Percentiles rank a stretch among this genome's conserved stretches.
phyloP scores from a whole-genome alignment of 2,113 vertebrate species.

The Oenanthe oenanthe region DNA sequence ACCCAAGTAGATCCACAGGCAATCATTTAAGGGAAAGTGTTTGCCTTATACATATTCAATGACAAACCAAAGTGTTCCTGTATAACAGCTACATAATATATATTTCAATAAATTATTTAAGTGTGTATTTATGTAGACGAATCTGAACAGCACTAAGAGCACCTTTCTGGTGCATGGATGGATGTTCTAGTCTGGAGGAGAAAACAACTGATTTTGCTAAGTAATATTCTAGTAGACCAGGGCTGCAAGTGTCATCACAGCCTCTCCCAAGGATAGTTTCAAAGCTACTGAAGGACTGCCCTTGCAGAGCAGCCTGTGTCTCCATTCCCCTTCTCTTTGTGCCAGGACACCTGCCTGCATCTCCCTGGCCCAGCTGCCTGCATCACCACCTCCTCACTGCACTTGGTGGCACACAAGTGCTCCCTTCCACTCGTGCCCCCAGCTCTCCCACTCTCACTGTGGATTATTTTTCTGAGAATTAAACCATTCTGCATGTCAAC shows the following conservation, averaged over 20 bases:
- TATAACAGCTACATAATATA: constrained; percentile 36
- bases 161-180: not conserved
- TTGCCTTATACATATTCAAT: constrained; percentile 54
- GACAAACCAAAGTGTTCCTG: constrained; percentile 15
- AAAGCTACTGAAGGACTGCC: not conserved
- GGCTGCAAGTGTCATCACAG: not conserved
- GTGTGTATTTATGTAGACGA: not conserved
- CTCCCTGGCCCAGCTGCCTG: not conserved
- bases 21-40: constrained; percentile 35
- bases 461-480: not conserved
- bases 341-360: not conserved
- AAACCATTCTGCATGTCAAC: not conserved
- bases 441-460: not conserved
- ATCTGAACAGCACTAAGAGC: not conserved
- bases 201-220: not conserved
- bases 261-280: not conserved
- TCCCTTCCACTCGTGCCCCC: not conserved
- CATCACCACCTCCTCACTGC: not conserved
- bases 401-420: fast-evolving
- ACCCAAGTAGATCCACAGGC: constrained; percentile 32
- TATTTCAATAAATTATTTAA: constrained; percentile 56
- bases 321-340: not conserved
- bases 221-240: not conserved
- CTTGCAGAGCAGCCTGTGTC: not conserved
- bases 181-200: not conserved